Conservation (phyloP, 2,888 invertebrate species). For the Oxytorus armatus region DNA sequence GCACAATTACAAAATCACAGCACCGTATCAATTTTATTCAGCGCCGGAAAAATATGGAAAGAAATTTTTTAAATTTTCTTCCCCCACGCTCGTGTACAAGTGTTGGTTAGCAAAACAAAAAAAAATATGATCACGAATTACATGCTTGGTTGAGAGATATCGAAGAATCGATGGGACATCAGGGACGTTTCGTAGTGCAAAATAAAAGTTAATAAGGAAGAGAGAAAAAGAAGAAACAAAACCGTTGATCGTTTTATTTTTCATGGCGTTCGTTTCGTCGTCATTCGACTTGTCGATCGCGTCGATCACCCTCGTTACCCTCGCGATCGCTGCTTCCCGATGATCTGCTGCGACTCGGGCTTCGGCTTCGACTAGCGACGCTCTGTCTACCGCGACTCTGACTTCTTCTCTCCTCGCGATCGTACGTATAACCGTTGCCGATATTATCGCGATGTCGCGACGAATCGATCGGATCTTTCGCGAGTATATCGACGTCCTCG, state of each 20-base stretch:
- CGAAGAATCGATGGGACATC: conserved; percentile 27
- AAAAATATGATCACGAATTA: conserved; percentile 24
- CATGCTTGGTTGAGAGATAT: conserved; percentile 8
- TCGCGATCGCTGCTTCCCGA: conserved; percentile 76
- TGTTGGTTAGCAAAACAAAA: conserved; percentile 38
- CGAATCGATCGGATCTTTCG: conserved; percentile 66
- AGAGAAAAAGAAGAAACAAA: neutral
- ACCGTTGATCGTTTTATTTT: neutral
- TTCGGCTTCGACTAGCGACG: conserved; percentile 71
- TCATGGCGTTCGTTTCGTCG: neutral
- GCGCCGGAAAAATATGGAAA: too few species aligned
- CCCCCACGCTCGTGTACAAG: conserved; percentile 16
- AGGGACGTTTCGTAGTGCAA: conserved; percentile 8
- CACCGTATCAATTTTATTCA: conserved; percentile 55
- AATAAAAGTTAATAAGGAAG: conserved; percentile 7
- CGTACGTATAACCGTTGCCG: conserved; percentile 57
- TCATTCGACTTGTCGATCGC: conserved; percentile 57
- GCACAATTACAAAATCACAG: conserved; percentile 18
- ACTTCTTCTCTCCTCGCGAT: conserved; percentile 65
- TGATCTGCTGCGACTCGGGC: conserved; percentile 72
- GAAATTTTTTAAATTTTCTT: conserved; percentile 36
- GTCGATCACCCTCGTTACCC: conserved; percentile 62
- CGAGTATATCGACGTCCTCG: conserved; percentile 66
- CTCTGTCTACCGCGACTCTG: conserved; percentile 71
- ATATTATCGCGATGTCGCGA: conserved; percentile 40